Base-by-base conservation (phyloP, 2,113 vertebrate genomes). In the Lepisosteus oculatus region DNA sequence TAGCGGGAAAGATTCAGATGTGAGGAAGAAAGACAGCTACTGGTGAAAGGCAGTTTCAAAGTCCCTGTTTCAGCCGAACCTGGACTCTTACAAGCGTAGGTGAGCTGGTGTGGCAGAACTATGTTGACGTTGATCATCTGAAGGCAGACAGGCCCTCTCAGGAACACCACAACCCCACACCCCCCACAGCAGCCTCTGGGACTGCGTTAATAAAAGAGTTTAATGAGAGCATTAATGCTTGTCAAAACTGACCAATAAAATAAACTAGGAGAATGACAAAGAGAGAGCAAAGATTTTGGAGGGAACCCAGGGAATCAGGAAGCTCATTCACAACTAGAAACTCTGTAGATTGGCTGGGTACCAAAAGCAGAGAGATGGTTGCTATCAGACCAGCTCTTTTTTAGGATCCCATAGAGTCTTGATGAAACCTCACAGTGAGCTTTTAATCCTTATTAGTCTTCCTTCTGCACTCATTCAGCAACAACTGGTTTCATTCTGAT, bases 21-120 rank as follows among this genome's bases (percentile, higher is more conserved):
- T 73, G 83, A 74, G 83, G 81, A n/a, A 73, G 84, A 79, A 83
- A 88, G 76, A 78, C 80, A 76, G 81, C 77, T 77, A 11, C 55
- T 73, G 76, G 82, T 86, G 85, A 86, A 88, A 86, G 81, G 79
- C 29, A 29, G 83, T 86, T 87, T 88, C 88, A 85, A 85, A 81
- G 81, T 82, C 79, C 85, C 86, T 86, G 88, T 82, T 85, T 85
- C 87, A 75, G 78, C 82, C 84, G 85, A 87, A 77, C 86, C 77
- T 78, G 77, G 80, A 84, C 84, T 81, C 85, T 88, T 86, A 87
- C 83, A 86, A 84, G 80, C 83, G 85, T 84, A 83, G 85, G 88
- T 83, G 85, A 86, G 86, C 84, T 77, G 86, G 84, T 84, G 85
- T 84, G 77, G 80, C 80, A 14, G 29, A n/a, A 44, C 65, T 62